These are phyloP conservation scores for Aphidius gifuensis DNA, from an alignment of 1,140 invertebrate species.

Conservation along the genomic window DNA sequence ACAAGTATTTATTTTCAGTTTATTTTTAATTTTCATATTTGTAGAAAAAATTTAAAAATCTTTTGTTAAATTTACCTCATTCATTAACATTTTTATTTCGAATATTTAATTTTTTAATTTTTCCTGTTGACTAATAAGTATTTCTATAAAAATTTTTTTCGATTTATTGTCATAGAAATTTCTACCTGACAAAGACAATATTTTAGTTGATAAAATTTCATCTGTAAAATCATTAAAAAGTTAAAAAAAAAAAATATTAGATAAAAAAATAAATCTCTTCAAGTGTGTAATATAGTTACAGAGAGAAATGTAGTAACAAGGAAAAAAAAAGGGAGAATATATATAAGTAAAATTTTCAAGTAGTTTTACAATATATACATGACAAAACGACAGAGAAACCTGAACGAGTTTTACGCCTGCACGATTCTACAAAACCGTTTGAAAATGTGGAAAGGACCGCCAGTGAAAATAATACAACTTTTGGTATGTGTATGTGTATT, in stretches of 20 bases:
- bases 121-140: too few species aligned
- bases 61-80: too few species aligned
- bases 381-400: slow-evolving; percentile 31
- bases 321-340: slow-evolving; percentile 23
- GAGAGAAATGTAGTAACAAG: slow-evolving; percentile 20
- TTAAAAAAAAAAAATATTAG: background rate
- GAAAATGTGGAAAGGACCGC: slow-evolving; percentile 37
- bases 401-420: slow-evolving; percentile 47
- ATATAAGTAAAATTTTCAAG: slow-evolving; percentile 6
- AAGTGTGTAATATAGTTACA: slow-evolving; percentile 16
- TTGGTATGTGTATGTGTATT: slow-evolving; percentile 32
- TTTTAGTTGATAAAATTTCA: slow-evolving; percentile 24
- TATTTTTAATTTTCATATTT: too few species aligned
- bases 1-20: too few species aligned
- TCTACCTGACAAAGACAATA: too few species aligned
- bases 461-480: slow-evolving; percentile 53
- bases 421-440: slow-evolving; percentile 42
- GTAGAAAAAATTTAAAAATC: too few species aligned
- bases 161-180: too few species aligned
- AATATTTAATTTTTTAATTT: too few species aligned
- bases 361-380: too few species aligned
- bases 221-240: slow-evolving; percentile 36
- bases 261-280: background rate
- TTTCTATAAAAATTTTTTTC: too few species aligned
- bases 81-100: too few species aligned